Evolutionary conservation across 2,113 vertebrate genomes (phyloP).

Genomic region (Chlamydotis undulata): DNA sequence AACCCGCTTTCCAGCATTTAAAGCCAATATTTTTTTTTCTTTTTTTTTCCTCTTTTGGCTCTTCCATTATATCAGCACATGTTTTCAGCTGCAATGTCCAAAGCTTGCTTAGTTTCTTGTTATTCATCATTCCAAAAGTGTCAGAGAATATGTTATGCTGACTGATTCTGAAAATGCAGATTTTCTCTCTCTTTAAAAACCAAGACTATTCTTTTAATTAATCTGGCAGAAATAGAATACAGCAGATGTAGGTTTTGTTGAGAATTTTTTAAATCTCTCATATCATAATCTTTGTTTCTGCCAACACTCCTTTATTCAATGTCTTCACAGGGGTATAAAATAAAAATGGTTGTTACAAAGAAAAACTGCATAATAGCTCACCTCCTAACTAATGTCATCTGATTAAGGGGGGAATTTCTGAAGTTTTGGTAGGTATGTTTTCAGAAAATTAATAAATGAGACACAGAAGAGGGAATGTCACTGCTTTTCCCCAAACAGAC

Average conservation of each 20-base stretch:
- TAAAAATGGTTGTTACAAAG: conserved; percentile 1
- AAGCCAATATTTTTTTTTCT: neutral
- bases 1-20: conserved; percentile 47
- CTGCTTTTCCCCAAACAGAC: neutral
- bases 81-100: conserved; percentile 35
- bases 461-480: neutral
- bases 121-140: conserved; percentile 25
- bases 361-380: neutral
- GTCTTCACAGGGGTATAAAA: neutral
- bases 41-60: neutral
- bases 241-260: conserved; percentile 42
- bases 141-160: neutral
- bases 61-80: neutral
- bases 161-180: conserved; percentile 34
- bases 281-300: conserved; percentile 33
- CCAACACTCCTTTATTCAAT: neutral
- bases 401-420: neutral
- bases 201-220: conserved; percentile 28
- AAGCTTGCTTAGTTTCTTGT: conserved; percentile 21
- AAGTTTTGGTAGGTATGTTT: neutral
- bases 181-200: conserved; percentile 20
- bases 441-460: neutral
- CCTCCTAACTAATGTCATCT: neutral
- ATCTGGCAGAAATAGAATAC: conserved; percentile 46
- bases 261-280: conserved; percentile 5